Conservation (phyloP, 1,140 invertebrate genomes). For the Scaptomyza hsui region DNA sequence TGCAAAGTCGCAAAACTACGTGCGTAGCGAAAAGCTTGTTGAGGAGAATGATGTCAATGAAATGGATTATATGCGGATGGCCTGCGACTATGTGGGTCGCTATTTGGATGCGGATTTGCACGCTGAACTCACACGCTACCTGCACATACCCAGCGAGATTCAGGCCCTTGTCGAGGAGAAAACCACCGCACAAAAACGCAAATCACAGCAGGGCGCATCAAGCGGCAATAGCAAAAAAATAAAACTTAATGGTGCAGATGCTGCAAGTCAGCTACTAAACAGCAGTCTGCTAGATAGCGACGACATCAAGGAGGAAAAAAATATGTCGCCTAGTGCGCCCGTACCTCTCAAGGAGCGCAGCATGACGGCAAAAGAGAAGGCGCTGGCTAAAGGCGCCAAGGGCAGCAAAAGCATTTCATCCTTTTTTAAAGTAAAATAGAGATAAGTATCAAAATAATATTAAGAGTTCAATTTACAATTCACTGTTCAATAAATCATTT, state of each 20-base stretch:
- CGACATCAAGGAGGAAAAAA: slow-evolving; percentile 35
- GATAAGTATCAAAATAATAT: not conserved
- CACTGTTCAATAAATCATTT: slow-evolving; percentile 1
- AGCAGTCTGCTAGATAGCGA: slow-evolving; percentile 63
- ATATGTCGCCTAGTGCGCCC: slow-evolving; percentile 48
- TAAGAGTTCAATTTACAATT: not conserved
- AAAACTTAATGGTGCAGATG: slow-evolving; percentile 53
- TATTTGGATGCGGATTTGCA: slow-evolving; percentile 71
- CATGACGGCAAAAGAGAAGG: slow-evolving; percentile 88
- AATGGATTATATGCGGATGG: slow-evolving; percentile 77
- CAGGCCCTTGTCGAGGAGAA: slow-evolving; percentile 67
- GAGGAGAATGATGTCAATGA: slow-evolving; percentile 79
- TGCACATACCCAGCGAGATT: slow-evolving; percentile 71
- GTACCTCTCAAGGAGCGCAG: slow-evolving; percentile 84
- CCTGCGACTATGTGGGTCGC: slow-evolving; percentile 71
- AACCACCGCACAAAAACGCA: slow-evolving; percentile 61
- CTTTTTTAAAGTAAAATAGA: slow-evolving; percentile 87
- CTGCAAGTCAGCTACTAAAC: slow-evolving; percentile 40
- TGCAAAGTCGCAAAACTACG: slow-evolving; percentile 88
- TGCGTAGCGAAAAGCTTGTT: slow-evolving; percentile 86
- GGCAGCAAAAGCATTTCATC: slow-evolving; percentile 90
- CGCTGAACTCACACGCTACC: slow-evolving; percentile 55
- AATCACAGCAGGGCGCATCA: slow-evolving; percentile 56
- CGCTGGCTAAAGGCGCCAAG: slow-evolving; percentile 89
- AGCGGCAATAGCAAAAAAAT: slow-evolving; percentile 65